Conservation (phyloP, 2,113 vertebrate species). For the Ptilonorhynchus violaceus region DNA sequence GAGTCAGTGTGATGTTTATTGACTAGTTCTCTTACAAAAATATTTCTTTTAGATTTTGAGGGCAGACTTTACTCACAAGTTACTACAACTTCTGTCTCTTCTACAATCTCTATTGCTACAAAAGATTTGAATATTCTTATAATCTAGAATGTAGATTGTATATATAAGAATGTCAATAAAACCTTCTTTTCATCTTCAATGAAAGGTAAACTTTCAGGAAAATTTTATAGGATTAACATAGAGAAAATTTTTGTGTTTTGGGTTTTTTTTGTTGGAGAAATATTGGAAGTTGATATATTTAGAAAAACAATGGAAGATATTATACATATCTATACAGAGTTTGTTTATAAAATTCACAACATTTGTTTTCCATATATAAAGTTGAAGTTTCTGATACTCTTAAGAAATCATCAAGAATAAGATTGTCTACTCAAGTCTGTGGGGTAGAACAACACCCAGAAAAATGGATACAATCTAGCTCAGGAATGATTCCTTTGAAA, state of each 20-base stretch:
- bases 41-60: background rate
- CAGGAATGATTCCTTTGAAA: conserved; percentile 57
- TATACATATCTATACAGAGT: background rate
- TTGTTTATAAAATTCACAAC: background rate
- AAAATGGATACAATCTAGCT: conserved; percentile 21
- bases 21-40: background rate
- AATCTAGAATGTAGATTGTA: background rate
- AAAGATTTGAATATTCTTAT: background rate
- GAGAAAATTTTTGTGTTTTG: background rate
- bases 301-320: background rate
- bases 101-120: background rate
- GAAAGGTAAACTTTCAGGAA: background rate
- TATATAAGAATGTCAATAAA: background rate
- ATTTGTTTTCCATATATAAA: background rate
- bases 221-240: background rate
- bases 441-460: conserved; percentile 1
- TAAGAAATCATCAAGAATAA: background rate
- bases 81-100: background rate
- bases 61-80: background rate
- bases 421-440: background rate
- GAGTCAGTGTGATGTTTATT: background rate
- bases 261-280: background rate
- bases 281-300: background rate
- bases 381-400: background rate
- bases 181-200: background rate